Evolutionary conservation across 2,888 invertebrate species (phyloP).

Genomic region (Podabrus alpinus): DNA sequence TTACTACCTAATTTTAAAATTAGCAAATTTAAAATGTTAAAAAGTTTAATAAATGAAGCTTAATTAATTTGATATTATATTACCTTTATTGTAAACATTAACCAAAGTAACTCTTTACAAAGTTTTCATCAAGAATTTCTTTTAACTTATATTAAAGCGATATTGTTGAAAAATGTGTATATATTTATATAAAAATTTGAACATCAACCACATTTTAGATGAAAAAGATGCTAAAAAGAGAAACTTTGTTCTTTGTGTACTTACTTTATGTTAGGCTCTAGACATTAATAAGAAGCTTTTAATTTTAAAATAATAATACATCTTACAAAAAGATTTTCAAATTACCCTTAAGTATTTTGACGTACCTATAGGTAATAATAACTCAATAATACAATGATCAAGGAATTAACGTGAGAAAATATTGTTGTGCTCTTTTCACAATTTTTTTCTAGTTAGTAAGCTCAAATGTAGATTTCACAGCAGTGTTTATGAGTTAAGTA

Average conservation of each 20-base stretch:
- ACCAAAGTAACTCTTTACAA: background rate
- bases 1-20: background rate
- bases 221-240: background rate
- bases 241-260: background rate
- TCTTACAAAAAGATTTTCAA: background rate
- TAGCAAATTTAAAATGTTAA: background rate
- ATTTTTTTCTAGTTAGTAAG: background rate
- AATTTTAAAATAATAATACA: constrained; percentile 2
- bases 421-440: background rate
- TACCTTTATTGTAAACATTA: background rate
- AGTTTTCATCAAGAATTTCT: background rate
- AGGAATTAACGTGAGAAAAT: background rate
- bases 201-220: background rate
- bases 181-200: background rate
- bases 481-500: background rate
- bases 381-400: background rate
- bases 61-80: background rate
- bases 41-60: background rate
- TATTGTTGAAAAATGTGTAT: background rate
- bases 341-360: background rate
- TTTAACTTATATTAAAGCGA: constrained; percentile 1
- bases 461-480: background rate
- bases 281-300: background rate
- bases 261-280: background rate
- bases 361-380: background rate